Base-by-base conservation (phyloP, 2,888 invertebrate species). In the Andrena hattorfiana region DNA sequence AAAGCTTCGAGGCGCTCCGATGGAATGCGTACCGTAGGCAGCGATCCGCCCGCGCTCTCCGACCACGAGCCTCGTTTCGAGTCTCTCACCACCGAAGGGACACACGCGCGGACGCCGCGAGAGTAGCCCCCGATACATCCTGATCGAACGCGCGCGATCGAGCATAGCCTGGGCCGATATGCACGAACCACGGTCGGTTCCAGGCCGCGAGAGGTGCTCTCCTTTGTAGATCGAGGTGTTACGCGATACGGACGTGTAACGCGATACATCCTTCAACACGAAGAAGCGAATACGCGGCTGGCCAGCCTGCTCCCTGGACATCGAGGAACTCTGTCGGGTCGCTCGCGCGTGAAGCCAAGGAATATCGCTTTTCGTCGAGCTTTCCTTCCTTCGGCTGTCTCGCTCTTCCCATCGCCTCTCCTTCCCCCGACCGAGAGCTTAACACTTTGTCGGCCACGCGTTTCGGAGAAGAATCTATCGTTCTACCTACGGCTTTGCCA, bases 361-460 rank as follows among this genome's bases (percentile, higher is more conserved):
- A 85, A 88, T 88, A 88, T 88, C 87, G 77, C 85, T 83, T 88
- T 88, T 88, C 87, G 77, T 80, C 86, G 63, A 85, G 84, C 85
- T 87, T 82, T 84, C 85, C 77, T 87, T 87, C 86, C 83, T 77
- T 10, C 64, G 56, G 13, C 28, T 59, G 68, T 78, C 81, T 84
- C 62, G 56, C 71, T 82, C 75, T 30, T 28, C 35, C 74, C 26
- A 32, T 4, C 32, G 8, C 66, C 80, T 67, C 59, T 26, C 77
- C 8, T 2, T 13, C 68, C 5, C 30, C 7, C 8, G 16, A 4
- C 2, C 16, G 7, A 10, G 32, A 64, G 64, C 64, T 73, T 73
- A 26, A 56, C 23, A 8, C 20, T 51, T 51, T 51, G 16, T 51
- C 51, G 51, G 20, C 7, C 42, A 13, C 42, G 20, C 20, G 20